Evolutionary conservation across 2,113 vertebrate genomes (phyloP).

Genomic region (Neoarius graeffei): DNA sequence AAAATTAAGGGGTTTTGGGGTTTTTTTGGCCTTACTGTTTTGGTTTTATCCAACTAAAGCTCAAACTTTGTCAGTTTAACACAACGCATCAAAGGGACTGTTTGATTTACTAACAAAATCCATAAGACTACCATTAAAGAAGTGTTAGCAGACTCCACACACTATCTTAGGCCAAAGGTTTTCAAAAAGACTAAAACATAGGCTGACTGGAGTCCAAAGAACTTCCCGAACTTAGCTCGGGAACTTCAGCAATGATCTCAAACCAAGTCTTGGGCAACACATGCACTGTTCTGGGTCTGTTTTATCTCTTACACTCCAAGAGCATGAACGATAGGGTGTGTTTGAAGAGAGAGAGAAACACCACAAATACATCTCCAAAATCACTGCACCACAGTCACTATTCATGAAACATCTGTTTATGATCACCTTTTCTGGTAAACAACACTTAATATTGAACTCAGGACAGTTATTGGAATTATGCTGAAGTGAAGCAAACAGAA

Average conservation of each 20-base stretch:
- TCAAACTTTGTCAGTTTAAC: not conserved
- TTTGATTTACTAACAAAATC: not conserved
- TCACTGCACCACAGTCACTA: not conserved
- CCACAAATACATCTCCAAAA: not conserved
- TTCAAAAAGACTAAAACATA: no score
- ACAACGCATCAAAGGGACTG: not conserved
- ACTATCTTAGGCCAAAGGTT: not conserved
- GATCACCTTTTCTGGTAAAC: not conserved
- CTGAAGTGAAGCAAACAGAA: not conserved
- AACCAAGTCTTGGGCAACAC: not conserved
- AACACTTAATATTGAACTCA: not conserved
- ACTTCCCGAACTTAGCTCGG: not conserved
- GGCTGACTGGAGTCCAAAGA: not conserved
- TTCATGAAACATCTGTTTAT: not conserved
- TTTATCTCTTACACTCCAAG: not conserved
- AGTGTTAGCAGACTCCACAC: not conserved
- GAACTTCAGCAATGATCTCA: not conserved
- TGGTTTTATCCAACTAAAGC: not conserved
- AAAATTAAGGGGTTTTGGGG: no score
- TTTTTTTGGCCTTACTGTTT: not conserved
- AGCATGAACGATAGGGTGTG: not conserved
- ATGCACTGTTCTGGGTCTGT: not conserved
- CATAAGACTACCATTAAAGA: not conserved
- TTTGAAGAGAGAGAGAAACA: not conserved
- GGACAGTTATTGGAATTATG: constrained; percentile 7